These are phyloP conservation scores for Cinara cedri DNA, from an alignment of 2,888 invertebrate genomes.

Conservation along the genomic window DNA sequence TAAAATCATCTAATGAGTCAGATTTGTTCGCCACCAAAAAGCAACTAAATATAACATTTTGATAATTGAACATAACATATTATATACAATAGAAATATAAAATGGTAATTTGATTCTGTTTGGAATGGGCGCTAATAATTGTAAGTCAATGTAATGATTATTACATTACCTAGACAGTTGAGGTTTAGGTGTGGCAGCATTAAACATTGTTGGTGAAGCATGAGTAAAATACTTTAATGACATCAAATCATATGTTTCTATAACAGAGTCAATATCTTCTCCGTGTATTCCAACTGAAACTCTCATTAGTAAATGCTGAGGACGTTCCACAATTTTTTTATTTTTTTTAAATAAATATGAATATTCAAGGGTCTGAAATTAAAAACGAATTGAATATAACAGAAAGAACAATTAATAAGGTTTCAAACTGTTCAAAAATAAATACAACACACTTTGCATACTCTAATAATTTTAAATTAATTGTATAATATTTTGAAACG, in stretches of 20 bases:
- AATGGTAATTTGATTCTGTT: too few relatives aligned
- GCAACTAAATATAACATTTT: slow-evolving; percentile 69
- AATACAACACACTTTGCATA: too few relatives aligned
- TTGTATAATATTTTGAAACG: too few relatives aligned
- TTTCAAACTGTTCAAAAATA: too few relatives aligned
- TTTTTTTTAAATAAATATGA: slow-evolving; percentile 92
- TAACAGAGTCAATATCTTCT: slow-evolving; percentile 87
- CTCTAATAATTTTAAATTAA: too few relatives aligned
- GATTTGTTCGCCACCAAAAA: slow-evolving; percentile 92
- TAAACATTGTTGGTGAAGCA: slow-evolving; percentile 96
- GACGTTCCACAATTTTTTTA: slow-evolving; percentile 91
- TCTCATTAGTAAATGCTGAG: slow-evolving; percentile 98
- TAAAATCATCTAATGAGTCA: slow-evolving; percentile 95
- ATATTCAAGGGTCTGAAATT: slow-evolving; percentile 81
- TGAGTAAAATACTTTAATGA: slow-evolving; percentile 97
- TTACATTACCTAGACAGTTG: slow-evolving; percentile 80
- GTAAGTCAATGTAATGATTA: too few relatives aligned
- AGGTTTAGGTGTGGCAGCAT: slow-evolving; percentile 88
- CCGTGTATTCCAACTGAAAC: slow-evolving; percentile 96
- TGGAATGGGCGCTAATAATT: too few relatives aligned
- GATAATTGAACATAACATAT: neutral
- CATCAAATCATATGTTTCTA: slow-evolving; percentile 93
- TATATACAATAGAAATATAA: neutral
- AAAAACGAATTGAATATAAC: too few relatives aligned
- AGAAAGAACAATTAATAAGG: neutral